Evolutionary conservation across 2,888 invertebrate species (phyloP).

Genomic region (Gymnosoma rotundatum): DNA sequence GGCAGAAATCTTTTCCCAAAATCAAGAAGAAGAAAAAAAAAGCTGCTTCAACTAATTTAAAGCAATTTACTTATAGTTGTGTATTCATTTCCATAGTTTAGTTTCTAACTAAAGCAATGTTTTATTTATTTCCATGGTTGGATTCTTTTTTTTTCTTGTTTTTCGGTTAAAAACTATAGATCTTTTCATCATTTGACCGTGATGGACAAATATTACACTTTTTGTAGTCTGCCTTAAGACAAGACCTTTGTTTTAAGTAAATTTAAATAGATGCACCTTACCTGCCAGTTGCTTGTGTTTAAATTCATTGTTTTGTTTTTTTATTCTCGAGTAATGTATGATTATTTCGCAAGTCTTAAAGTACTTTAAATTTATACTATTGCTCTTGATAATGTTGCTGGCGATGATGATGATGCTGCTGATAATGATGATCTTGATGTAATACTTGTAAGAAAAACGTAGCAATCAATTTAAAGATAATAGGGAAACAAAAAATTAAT

Average conservation of each 20-base stretch:
- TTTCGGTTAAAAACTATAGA: conserved; percentile 48
- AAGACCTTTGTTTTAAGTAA: conserved; percentile 59
- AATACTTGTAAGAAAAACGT: conserved; percentile 47
- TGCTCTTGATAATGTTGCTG: conserved; percentile 68
- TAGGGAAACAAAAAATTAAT: conserved; percentile 45
- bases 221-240: conserved; percentile 38
- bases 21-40: conserved; percentile 44
- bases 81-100: conserved; percentile 69
- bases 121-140: conserved; percentile 47
- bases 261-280: conserved; percentile 60
- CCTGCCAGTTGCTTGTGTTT: conserved; percentile 8
- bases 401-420: conserved; percentile 4
- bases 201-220: conserved; percentile 68
- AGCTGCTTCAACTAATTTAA: conserved; percentile 76
- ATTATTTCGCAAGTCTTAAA: conserved; percentile 58
- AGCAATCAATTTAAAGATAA: conserved; percentile 57
- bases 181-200: conserved; percentile 65
- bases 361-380: conserved; percentile 62
- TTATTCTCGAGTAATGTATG: conserved; percentile 44
- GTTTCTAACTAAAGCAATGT: conserved; percentile 67
- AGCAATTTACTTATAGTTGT: conserved; percentile 78
- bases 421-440: conserved; percentile 61
- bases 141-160: neutral
- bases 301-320: neutral
- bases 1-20: conserved; percentile 74